A percentile compares a stretch with the other conserved stretches of the same genome.
phyloP scores from a whole-genome alignment of 1,140 invertebrate species.

The Samia ricini region DNA sequence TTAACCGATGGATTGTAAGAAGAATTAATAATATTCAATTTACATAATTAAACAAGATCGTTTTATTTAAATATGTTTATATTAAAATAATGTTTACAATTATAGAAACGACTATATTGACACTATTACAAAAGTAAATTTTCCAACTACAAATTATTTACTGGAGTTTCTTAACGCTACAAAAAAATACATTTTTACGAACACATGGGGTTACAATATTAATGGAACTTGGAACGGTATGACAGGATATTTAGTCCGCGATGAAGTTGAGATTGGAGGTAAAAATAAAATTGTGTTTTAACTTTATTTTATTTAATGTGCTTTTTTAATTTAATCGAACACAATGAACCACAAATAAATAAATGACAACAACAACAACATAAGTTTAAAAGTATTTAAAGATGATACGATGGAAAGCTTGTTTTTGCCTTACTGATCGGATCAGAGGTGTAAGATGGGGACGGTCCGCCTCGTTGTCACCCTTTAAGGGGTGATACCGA shows the following conservation, averaged over 20 bases:
- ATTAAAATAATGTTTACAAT: no score
- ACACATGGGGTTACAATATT: slow-evolving; percentile 79
- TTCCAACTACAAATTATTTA: slow-evolving; percentile 77
- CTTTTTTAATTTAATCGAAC: neutral
- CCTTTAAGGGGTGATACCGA: no score
- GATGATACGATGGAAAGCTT: no score
- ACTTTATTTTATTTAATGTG: neutral
- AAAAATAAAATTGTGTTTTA: slow-evolving; percentile 12
- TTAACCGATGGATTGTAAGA: slow-evolving; percentile 79
- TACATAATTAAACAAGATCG: no score
- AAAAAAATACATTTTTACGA: slow-evolving; percentile 71
- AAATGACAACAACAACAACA: no score
- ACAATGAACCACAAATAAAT: neutral
- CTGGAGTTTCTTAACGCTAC: slow-evolving; percentile 79
- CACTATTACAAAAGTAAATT: slow-evolving; percentile 82
- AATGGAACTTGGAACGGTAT: slow-evolving; percentile 81
- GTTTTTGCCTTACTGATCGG: no score
- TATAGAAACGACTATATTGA: slow-evolving; percentile 77
- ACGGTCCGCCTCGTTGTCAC: no score
- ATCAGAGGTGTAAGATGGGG: no score
- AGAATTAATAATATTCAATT: neutral
- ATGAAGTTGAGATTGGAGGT: slow-evolving; percentile 81
- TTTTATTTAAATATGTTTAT: no score
- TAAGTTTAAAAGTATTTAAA: no score
- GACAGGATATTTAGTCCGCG: slow-evolving; percentile 79